A percentile compares a stretch with the other conserved stretches of the same genome.
Conservation (phyloP, 2,888 invertebrate species). For the Lysandra coridon region DNA sequence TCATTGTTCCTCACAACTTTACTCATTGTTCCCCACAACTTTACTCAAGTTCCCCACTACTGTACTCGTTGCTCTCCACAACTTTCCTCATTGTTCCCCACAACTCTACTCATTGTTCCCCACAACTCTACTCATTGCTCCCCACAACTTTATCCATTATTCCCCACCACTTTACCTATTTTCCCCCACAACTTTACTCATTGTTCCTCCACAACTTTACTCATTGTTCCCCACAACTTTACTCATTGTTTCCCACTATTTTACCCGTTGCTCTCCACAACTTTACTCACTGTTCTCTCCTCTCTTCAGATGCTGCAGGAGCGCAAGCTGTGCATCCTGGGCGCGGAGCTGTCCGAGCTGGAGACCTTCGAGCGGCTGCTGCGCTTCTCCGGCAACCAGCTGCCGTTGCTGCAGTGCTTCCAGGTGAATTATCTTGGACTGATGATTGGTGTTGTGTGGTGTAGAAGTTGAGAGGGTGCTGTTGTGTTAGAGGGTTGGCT, state of each 20-base stretch:
- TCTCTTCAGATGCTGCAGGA: slow-evolving; percentile 85
- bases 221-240: not conserved
- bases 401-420: slow-evolving; percentile 85
- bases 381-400: slow-evolving; percentile 83
- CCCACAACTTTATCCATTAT: not conserved
- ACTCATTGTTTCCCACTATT: no score
- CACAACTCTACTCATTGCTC: not conserved
- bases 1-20: no score
- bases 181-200: not conserved
- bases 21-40: no score
- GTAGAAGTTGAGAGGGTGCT: no score
- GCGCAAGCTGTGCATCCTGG: slow-evolving; percentile 84
- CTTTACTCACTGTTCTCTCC: not conserved
- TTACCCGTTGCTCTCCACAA: not conserved
- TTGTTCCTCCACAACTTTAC: not conserved
- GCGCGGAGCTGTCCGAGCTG: slow-evolving; percentile 85
- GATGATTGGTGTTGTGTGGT: not conserved
- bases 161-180: no score
- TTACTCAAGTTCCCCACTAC: no score
- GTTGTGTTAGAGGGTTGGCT: no score
- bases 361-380: slow-evolving; percentile 85
- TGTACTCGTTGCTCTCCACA: not conserved
- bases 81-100: no score
- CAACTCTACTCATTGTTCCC: not conserved
- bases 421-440: slow-evolving; percentile 68